phyloP scores from a whole-genome alignment of 2,113 vertebrate genomes.

The Cathartes aura region DNA sequence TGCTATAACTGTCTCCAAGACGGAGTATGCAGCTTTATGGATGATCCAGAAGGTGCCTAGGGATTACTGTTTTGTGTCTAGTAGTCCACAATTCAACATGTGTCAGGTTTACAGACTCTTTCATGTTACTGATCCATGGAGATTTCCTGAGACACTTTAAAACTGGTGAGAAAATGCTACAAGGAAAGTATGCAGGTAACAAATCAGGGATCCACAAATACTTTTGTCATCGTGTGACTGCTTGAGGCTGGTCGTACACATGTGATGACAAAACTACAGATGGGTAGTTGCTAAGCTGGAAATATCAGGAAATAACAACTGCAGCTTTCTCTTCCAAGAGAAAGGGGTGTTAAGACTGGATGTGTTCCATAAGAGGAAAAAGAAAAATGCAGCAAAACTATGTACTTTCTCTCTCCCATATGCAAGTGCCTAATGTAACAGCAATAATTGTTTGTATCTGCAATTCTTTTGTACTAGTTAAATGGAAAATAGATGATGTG shows the following conservation, averaged over 20 bases:
- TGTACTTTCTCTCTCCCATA: background rate
- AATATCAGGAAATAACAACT: conserved; percentile 33
- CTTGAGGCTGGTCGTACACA: background rate
- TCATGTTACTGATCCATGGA: conserved; percentile 9
- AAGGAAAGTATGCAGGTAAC: conserved; percentile 32
- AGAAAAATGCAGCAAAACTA: background rate
- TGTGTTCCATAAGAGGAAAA: background rate
- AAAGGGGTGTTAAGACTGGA: background rate
- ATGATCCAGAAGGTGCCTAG: background rate
- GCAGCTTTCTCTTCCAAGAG: background rate
- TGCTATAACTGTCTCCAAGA: background rate
- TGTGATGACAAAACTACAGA: conserved; percentile 42
- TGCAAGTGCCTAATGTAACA: background rate
- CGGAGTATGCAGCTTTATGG: background rate
- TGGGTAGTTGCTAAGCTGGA: background rate
- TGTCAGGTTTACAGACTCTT: background rate
- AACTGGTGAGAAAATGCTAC: background rate
- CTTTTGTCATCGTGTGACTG: background rate
- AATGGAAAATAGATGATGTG: background rate
- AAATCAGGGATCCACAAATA: conserved; percentile 31
- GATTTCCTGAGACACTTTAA: conserved; percentile 38
- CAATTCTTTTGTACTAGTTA: background rate
- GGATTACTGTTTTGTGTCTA: background rate
- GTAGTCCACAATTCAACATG: background rate
- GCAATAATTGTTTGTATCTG: background rate